A percentile compares a stretch with the other conserved stretches of the same genome.
phyloP scores from a whole-genome alignment of 2,797 vertebrate species.

The Podarcis siculus region DNA sequence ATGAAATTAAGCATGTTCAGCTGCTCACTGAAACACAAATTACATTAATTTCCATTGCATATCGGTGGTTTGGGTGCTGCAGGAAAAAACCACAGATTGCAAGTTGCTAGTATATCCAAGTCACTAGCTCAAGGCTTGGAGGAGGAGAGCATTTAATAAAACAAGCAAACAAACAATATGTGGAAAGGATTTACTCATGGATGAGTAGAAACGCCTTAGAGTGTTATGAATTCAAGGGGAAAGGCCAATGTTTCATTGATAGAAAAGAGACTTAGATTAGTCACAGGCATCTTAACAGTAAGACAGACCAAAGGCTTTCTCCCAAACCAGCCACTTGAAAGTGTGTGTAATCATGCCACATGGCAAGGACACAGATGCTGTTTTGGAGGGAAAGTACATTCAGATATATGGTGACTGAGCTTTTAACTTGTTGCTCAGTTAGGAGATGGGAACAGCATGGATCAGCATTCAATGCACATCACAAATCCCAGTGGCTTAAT shows the following conservation, averaged over 20 bases:
- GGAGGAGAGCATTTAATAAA: not conserved
- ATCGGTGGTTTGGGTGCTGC: not conserved
- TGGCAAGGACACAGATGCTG: not conserved
- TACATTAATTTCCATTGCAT: not conserved
- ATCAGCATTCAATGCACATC: not conserved
- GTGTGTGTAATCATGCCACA: not conserved
- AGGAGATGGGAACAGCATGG: not conserved
- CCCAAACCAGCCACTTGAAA: not conserved
- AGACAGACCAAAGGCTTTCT: not conserved
- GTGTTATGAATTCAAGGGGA: not conserved
- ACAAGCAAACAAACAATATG: not conserved
- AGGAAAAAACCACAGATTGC: not conserved
- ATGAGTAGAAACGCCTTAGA: not conserved
- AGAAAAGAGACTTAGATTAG: not conserved
- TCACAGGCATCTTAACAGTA: not conserved
- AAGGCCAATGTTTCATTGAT: not conserved
- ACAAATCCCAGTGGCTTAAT: not conserved
- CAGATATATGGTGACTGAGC: not conserved
- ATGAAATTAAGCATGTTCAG: not conserved
- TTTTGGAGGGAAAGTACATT: not conserved
- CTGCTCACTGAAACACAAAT: slow-evolving; percentile 3
- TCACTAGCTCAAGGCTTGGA: not conserved
- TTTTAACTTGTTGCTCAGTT: not conserved
- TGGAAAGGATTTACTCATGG: not conserved
- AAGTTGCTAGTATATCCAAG: not conserved